These are phyloP conservation scores for Carcharodon carcharias DNA, from an alignment of 2,797 vertebrate genomes.

Conservation along the genomic window DNA sequence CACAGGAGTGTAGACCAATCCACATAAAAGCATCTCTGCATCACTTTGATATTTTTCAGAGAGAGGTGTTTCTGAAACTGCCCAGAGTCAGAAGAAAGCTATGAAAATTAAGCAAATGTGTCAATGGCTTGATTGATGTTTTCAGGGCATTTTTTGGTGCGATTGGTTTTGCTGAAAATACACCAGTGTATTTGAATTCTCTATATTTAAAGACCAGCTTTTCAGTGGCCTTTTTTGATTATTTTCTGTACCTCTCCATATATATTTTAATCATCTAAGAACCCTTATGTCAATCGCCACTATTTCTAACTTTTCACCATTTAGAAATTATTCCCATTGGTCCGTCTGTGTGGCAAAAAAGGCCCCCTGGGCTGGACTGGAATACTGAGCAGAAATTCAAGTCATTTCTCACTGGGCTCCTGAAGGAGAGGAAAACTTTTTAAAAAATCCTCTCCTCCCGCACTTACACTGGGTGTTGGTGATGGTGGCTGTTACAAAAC, in stretches of 20 bases:
- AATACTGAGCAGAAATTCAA: no score
- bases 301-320: neutral
- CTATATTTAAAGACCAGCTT: neutral
- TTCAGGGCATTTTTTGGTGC: neutral
- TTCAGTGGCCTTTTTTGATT: neutral
- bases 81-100: neutral
- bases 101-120: neutral
- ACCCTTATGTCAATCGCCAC: neutral
- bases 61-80: neutral
- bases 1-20: neutral
- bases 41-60: no score
- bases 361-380: no score
- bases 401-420: no score
- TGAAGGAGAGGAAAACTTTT: no score
- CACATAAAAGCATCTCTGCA: neutral
- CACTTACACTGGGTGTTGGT: no score
- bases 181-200: no score
- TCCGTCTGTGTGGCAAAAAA: no score
- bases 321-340: no score
- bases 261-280: neutral
- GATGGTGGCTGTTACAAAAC: no score
- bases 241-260: neutral
- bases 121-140: neutral
- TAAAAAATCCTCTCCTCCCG: no score
- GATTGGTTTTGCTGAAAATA: neutral